Base-by-base conservation (phyloP, 2,113 vertebrate species). In the Prietella phreatophila region DNA sequence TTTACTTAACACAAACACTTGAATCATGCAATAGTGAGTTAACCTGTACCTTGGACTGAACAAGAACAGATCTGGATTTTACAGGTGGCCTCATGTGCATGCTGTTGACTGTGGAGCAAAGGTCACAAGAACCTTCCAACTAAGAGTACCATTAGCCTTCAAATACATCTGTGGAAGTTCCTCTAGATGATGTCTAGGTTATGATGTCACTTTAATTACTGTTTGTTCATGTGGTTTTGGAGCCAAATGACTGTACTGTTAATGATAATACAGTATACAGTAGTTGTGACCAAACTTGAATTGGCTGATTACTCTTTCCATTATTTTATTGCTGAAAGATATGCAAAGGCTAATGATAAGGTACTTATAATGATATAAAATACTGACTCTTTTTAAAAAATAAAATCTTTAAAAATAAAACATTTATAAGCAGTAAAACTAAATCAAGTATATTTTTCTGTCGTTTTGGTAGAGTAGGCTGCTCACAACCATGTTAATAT, bases 41-140 rank as follows among this genome's bases (percentile, higher is more conserved):
- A 76, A 65, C 20, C 42, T 87, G 86, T 78, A 87, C 86, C 58
- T 84, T 87, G 86, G 39, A 78, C 86, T 65, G 17, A 87, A 76
- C 86, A 63, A 56, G 36, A 81, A 39, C 78, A 82, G 20, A 71
- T 83, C 58, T 61, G 50, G 36, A 53, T 88, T 88, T 84, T 76
- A 88, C 60, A 84, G 56, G 58, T 84, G 82, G 69, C 82, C 86
- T 63, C 69, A 88, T 33, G 53, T 47, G 33, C 47, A n/a, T 5
- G 9, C 82, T 84, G 86, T 78, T 83, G 82, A 88, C 71, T 88
- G 58, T 84, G 83, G 82, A 78, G 47, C 82, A 88, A 87, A 87
- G 67, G 39, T 84, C 82, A 88, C 42, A 65, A 76, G 69, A 87
- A 88, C 56, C 71, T 65, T 88, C 82, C 71, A 76, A 65, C 81